A percentile compares a stretch with the other conserved stretches of the same genome.
phyloP scores from a whole-genome alignment of 1,140 invertebrate species.

The Drosophila triauraria region DNA sequence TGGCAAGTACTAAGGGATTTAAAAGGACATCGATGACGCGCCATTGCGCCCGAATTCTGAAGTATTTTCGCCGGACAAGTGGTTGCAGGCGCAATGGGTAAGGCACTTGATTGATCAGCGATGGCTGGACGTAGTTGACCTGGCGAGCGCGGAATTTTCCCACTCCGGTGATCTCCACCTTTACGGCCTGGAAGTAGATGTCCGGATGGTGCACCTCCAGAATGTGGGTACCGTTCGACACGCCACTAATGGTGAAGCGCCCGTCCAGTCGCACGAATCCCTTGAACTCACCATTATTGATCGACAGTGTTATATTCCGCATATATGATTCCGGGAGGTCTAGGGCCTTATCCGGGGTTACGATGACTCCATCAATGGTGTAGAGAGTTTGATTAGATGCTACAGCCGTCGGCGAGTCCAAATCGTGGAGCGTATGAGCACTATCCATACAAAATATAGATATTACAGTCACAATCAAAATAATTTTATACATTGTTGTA shows the following conservation, averaged over 20 bases:
- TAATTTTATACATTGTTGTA: slow-evolving; percentile 48
- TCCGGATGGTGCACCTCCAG: slow-evolving; percentile 96
- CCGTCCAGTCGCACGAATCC: slow-evolving; percentile 96
- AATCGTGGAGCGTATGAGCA: not conserved
- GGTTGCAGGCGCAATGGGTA: slow-evolving; percentile 96
- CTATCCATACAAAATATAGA: not conserved
- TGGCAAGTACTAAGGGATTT: slow-evolving; percentile 98
- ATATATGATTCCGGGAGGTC: slow-evolving; percentile 88
- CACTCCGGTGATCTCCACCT: slow-evolving; percentile 97
- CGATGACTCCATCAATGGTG: slow-evolving; percentile 92
- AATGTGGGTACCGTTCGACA: slow-evolving; percentile 97
- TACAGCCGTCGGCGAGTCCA: not conserved
- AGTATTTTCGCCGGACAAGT: slow-evolving; percentile 92
- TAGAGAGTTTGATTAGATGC: slow-evolving; percentile 15
- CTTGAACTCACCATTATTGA: slow-evolving; percentile 94
- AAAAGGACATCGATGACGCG: slow-evolving; percentile 94
- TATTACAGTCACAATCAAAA: slow-evolving; percentile 27
- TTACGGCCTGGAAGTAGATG: slow-evolving; percentile 93
- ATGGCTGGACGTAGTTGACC: slow-evolving; percentile 96
- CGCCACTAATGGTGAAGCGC: slow-evolving; percentile 93
- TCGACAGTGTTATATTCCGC: slow-evolving; percentile 90
- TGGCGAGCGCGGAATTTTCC: slow-evolving; percentile 98
- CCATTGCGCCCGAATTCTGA: slow-evolving; percentile 96
- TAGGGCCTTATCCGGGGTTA: slow-evolving; percentile 86
- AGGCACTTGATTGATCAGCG: slow-evolving; percentile 91